Conservation (phyloP, 2,113 vertebrate genomes). For the Dermatemys mawii region DNA sequence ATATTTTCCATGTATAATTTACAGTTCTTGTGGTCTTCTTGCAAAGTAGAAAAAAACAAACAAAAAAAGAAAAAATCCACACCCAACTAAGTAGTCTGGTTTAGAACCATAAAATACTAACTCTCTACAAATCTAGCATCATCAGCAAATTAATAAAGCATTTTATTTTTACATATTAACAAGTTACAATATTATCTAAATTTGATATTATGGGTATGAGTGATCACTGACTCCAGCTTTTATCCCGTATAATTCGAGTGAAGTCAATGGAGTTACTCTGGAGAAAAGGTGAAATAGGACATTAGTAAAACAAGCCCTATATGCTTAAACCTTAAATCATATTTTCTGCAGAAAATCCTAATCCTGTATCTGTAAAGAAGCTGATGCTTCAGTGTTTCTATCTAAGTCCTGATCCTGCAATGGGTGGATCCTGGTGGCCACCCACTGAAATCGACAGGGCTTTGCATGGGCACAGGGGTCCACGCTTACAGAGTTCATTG, state of each 20-base stretch:
- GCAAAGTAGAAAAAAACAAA: slow-evolving; percentile 46
- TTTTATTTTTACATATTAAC: neutral
- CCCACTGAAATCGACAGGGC: neutral
- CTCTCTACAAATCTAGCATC: neutral
- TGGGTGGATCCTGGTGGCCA: neutral
- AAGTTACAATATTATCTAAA: neutral
- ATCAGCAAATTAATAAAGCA: slow-evolving; percentile 19
- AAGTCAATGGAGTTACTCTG: neutral
- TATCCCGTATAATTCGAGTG: neutral
- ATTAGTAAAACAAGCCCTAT: neutral
- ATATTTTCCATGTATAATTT: slow-evolving; percentile 75
- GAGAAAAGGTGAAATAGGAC: neutral
- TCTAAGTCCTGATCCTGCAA: neutral
- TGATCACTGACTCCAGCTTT: neutral
- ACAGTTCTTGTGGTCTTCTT: slow-evolving; percentile 61
- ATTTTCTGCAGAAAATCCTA: neutral
- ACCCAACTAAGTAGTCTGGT: slow-evolving; percentile 11
- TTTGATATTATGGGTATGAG: neutral
- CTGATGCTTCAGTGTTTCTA: neutral
- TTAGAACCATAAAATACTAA: slow-evolving; percentile 23
- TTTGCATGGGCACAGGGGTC: neutral
- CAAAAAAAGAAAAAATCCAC: no score
- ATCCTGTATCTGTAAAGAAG: neutral
- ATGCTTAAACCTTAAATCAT: neutral
- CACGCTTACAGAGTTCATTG: neutral